A percentile compares a stretch with the other conserved stretches of the same genome.
Conservation (phyloP, 2,888 invertebrate genomes). For the Priocnemis perturbator region DNA sequence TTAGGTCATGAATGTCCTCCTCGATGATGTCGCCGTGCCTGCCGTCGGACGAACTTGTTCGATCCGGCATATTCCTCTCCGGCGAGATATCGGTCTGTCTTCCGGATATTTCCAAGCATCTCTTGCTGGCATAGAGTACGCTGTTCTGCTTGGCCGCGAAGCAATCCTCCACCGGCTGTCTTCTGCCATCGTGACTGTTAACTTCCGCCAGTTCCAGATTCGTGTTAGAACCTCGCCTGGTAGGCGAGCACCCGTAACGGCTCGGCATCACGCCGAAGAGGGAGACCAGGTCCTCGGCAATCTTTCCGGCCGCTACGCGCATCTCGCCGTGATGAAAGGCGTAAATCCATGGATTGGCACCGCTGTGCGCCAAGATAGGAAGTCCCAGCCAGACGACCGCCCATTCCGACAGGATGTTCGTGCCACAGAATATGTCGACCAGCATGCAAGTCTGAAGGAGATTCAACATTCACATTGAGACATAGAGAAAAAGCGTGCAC, state of each 20-base stretch:
- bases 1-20: conserved; percentile 68
- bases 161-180: conserved; percentile 66
- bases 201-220: conserved; percentile 68
- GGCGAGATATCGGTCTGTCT: conserved; percentile 65
- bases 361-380: conserved; percentile 79
- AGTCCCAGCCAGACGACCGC: conserved; percentile 78
- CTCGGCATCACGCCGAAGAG: conserved; percentile 70
- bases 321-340: conserved; percentile 81
- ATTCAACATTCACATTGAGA: neutral
- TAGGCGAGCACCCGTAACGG: conserved; percentile 69
- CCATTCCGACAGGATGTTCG: conserved; percentile 77
- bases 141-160: conserved; percentile 65
- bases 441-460: conserved; percentile 76
- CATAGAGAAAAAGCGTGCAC: no score
- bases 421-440: conserved; percentile 77
- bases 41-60: conserved; percentile 49
- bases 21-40: conserved; percentile 63
- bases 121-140: conserved; percentile 55
- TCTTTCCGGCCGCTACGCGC: conserved; percentile 78
- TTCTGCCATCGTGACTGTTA: conserved; percentile 63
- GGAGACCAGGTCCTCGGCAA: conserved; percentile 77
- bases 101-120: conserved; percentile 57
- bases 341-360: conserved; percentile 82
- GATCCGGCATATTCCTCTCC: conserved; percentile 56
- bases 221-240: conserved; percentile 65